A percentile compares a stretch with the other conserved stretches of the same genome.
Evolutionary conservation across 2,113 vertebrate species (phyloP).

Genomic region (Proterorhinus semilunaris): DNA sequence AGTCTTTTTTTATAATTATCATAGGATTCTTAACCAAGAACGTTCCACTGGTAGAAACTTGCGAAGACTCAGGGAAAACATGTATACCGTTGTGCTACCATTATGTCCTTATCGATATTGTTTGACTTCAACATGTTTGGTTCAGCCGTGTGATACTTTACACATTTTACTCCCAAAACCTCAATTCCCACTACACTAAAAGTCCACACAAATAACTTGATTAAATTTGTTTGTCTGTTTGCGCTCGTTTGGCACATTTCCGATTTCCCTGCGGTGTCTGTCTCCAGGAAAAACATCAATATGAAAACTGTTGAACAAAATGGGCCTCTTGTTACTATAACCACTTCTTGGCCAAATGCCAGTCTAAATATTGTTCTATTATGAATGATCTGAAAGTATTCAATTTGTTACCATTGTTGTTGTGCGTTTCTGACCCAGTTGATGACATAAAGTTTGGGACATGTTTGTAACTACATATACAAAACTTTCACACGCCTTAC

Average conservation of each 20-base stretch:
- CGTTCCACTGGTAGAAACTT: too few relatives aligned
- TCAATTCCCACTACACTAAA: background rate
- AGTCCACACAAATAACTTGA: background rate
- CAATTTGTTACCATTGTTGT: background rate
- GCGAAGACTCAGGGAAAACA: too few relatives aligned
- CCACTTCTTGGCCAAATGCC: conserved; percentile 8
- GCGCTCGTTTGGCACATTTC: background rate
- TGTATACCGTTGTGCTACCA: too few relatives aligned
- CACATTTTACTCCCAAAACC: background rate
- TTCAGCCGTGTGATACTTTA: background rate
- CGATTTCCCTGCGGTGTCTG: background rate
- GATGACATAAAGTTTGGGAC: too few relatives aligned
- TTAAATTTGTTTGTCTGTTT: background rate
- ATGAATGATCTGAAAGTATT: background rate
- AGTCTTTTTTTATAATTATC: too few relatives aligned
- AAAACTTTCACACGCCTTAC: background rate
- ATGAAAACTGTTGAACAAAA: background rate
- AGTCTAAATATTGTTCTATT: conserved; percentile 10
- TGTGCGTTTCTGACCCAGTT: background rate
- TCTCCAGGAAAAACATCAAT: conserved; percentile 1
- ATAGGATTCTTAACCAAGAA: too few relatives aligned
- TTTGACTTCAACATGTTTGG: background rate
- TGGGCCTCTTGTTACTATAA: background rate
- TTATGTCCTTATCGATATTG: too few relatives aligned
- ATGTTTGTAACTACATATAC: background rate